These are phyloP conservation scores for Drosophila neotestacea DNA, from an alignment of 2,888 invertebrate species.

Conservation along the genomic window DNA sequence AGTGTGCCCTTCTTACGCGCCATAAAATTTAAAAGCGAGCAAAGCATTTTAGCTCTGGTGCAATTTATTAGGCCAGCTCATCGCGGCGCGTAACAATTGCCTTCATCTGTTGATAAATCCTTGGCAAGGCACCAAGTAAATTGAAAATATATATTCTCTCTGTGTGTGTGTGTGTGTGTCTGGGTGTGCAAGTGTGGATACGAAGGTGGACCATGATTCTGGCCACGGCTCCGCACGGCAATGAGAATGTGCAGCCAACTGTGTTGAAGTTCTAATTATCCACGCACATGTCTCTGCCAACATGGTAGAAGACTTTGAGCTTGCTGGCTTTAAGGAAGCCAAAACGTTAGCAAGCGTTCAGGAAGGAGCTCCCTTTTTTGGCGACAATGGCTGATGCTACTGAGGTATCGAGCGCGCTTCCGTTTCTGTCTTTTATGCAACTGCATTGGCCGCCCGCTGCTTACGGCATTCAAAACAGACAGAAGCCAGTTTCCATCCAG, in stretches of 20 bases:
- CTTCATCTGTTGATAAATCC: slow-evolving; percentile 80
- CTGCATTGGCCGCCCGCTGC: slow-evolving; percentile 80
- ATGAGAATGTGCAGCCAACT: slow-evolving; percentile 73
- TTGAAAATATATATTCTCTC: slow-evolving; percentile 66
- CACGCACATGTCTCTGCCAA: slow-evolving; percentile 75
- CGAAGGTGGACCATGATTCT: slow-evolving; percentile 38
- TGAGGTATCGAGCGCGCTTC: slow-evolving; percentile 72
- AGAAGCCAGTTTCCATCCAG: slow-evolving; percentile 43
- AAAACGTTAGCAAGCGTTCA: background rate
- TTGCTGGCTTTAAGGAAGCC: slow-evolving; percentile 46
- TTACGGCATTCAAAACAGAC: slow-evolving; percentile 77
- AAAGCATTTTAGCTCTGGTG: slow-evolving; percentile 80
- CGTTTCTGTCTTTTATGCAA: slow-evolving; percentile 80
- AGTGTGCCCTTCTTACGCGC: slow-evolving; percentile 74
- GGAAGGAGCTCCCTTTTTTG: slow-evolving; percentile 4
- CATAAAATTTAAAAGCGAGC: slow-evolving; percentile 82
- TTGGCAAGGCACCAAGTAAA: slow-evolving; percentile 79
- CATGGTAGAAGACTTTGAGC: slow-evolving; percentile 34
- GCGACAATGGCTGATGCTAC: slow-evolving; percentile 26
- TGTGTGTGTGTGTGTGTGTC: slow-evolving; percentile 9
- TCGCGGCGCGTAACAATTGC: slow-evolving; percentile 78
- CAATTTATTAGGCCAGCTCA: slow-evolving; percentile 77
- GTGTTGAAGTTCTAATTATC: slow-evolving; percentile 78
- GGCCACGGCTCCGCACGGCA: slow-evolving; percentile 21
- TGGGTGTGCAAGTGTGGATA: slow-evolving; percentile 4